Evolutionary conservation across 2,888 invertebrate genomes (phyloP).

Genomic region (Epirrhoe alternata): DNA sequence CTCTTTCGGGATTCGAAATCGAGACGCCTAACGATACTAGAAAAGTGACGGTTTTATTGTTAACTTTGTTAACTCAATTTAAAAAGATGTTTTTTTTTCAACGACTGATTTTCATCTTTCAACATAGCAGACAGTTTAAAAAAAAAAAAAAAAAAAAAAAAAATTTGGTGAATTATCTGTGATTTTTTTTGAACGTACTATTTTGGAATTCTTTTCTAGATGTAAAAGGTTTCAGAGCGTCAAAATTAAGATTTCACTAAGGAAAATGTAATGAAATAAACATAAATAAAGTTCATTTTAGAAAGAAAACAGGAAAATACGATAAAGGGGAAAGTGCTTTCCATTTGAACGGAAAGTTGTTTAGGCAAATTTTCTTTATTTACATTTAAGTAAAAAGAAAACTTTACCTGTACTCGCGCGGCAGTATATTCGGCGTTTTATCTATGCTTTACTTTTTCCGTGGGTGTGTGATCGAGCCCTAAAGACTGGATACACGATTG

Average conservation of each 20-base stretch:
- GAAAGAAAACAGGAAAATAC: constrained; percentile 58
- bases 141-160: too few species aligned
- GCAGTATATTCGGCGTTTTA: constrained; percentile 53
- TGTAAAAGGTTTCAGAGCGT: background rate
- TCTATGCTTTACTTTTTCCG: constrained; percentile 35
- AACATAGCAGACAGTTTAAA: too few species aligned
- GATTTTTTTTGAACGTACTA: too few species aligned
- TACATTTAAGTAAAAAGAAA: constrained; percentile 58
- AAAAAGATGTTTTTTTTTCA: background rate
- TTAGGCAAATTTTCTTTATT: constrained; percentile 65
- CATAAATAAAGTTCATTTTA: constrained; percentile 59
- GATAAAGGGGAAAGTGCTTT: constrained; percentile 60
- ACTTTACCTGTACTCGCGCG: constrained; percentile 53
- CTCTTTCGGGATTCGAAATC: constrained; percentile 72
- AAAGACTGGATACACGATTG: background rate
- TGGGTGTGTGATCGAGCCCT: constrained; percentile 1
- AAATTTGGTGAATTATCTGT: too few species aligned
- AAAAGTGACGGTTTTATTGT: constrained; percentile 25
- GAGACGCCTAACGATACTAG: constrained; percentile 46
- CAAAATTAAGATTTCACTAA: constrained; percentile 44
- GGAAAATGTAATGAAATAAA: constrained; percentile 55
- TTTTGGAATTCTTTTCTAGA: background rate
- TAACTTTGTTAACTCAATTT: constrained; percentile 14
- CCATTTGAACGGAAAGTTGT: constrained; percentile 65
- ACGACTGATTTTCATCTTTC: too few species aligned